phyloP scores from a whole-genome alignment of 2,797 vertebrate genomes.

The Parauchenoglanis ngamensis region DNA sequence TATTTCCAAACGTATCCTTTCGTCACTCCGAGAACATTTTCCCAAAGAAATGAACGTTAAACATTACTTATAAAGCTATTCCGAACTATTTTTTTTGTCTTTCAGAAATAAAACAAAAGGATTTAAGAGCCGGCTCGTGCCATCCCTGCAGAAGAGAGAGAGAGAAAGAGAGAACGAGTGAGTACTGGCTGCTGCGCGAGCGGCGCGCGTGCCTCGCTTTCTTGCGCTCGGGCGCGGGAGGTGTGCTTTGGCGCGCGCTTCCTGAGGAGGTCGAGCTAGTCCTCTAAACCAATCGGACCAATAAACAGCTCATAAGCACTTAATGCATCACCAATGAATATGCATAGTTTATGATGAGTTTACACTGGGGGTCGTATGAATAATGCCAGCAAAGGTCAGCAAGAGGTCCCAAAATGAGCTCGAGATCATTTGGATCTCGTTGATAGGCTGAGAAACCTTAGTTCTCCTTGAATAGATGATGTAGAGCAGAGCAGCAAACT shows the following conservation, averaged over 20 bases:
- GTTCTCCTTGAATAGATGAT: background rate
- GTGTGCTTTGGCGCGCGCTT: conserved; percentile 70
- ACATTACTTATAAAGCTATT: background rate
- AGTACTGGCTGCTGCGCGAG: conserved; percentile 45
- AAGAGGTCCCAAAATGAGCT: background rate
- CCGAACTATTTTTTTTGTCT: background rate
- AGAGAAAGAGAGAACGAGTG: background rate
- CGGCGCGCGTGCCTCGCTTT: conserved; percentile 62
- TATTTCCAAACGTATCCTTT: conserved; percentile 57
- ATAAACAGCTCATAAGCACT: conserved; percentile 36
- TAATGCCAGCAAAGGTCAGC: background rate
- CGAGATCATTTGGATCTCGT: background rate
- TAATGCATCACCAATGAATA: background rate
- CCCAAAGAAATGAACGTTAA: background rate
- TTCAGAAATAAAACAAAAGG: background rate
- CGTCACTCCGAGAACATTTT: conserved; percentile 65
- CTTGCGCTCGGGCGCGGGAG: conserved; percentile 65
- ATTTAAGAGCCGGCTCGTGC: background rate
- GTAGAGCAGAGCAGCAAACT: background rate
- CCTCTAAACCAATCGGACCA: conserved; percentile 52
- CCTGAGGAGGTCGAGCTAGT: conserved; percentile 72
- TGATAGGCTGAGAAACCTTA: background rate
- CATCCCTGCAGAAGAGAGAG: background rate
- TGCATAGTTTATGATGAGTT: background rate
- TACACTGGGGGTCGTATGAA: background rate